phyloP scores from a whole-genome alignment of 2,888 invertebrate species.

The Rapana venosa region DNA sequence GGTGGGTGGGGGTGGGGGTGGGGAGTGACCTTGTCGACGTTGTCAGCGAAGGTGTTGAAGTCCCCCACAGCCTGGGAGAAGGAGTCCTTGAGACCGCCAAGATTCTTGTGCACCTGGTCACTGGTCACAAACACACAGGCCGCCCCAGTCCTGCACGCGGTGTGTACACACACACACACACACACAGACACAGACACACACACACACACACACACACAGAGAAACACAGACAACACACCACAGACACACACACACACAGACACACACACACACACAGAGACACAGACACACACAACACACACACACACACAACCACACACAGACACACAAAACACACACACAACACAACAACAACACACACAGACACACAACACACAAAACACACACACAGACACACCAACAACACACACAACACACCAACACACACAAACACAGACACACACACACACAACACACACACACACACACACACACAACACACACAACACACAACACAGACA shows the following conservation, averaged over 20 bases:
- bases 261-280: not conserved
- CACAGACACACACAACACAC: not conserved
- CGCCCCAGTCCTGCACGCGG: conserved; percentile 15
- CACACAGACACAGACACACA: conserved; percentile 8
- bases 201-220: not conserved
- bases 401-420: no score
- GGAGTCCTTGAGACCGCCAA: conserved; percentile 18
- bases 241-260: not conserved
- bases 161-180: conserved; percentile 8
- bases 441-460: no score
- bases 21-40: conserved; percentile 26
- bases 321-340: no score
- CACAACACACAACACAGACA: no score
- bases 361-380: no score
- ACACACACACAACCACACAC: not conserved
- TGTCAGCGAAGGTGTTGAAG: conserved; percentile 35
- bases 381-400: no score
- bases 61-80: conserved; percentile 23
- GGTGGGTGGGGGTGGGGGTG: not conserved
- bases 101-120: conserved; percentile 30
- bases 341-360: no score
- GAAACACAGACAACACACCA: not conserved
- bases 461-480: no score
- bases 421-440: no score
- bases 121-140: conserved; percentile 34